Base-by-base conservation (phyloP, 2,113 vertebrate species). In the Boleophthalmus pectinirostris region DNA sequence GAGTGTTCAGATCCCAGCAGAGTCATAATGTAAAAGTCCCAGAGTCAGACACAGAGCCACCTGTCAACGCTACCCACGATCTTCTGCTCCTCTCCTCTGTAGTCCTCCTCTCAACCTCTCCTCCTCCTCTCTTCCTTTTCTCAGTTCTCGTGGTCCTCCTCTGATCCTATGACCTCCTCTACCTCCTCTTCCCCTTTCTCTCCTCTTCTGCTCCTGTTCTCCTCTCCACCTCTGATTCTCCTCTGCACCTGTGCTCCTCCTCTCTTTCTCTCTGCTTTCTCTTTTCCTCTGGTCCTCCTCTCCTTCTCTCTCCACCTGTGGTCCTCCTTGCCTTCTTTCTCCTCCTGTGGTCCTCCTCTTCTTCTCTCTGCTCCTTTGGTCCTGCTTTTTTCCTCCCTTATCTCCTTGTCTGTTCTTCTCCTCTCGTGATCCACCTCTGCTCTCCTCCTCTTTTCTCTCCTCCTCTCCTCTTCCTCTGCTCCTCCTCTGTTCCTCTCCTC, bases 1-100 rank as follows among this genome's bases (percentile, higher is more conserved):
- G 97, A 99, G 92, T 98, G 96, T 87, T 98, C 96, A 85, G 97
- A 97, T 87, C 97, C 96, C 93, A 99, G 94, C 73, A 99, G 96
- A 88, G 97, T 99, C 97, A 99, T 99, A 94, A 92, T 93, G 92
- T 79, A 93, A 85, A 85, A 51, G 85, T 93, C 93, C 91, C 89
- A 92, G 91, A 91, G 93, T 94, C 92, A 93, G 88, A 85, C 10
- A 43, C 38, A 43, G 38, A 10, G 38, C 9, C 38, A 43, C 89
- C 93, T 61, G 57, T 66, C 93, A 93, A 92, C 89, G 76, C 73
- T 77, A 79, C 81, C 81, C 69, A 78, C 64, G 77, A 85, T 69
- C 18, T 45, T n/a, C 51, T 11, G 88, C 70, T 83, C 88, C 89
- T 94, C 82, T 71, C 79, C 90, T 43, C 38, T 43, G 38, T 43